phyloP scores from a whole-genome alignment of 2,888 invertebrate species.

The Plusia festucae region DNA sequence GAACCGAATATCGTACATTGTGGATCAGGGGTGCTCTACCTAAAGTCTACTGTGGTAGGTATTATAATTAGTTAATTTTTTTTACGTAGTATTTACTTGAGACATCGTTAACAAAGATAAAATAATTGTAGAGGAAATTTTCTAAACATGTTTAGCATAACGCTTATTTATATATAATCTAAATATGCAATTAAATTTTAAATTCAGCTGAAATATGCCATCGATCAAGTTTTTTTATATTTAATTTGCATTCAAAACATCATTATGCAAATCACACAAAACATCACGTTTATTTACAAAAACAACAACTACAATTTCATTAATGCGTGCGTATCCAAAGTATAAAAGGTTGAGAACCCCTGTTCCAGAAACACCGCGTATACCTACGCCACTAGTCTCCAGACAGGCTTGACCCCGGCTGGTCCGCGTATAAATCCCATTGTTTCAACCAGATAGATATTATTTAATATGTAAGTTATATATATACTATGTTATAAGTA shows the following conservation, averaged over 20 bases:
- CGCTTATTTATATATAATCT: too few species aligned
- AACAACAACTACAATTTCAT: not conserved
- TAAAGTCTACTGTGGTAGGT: not conserved
- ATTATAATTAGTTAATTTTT: too few species aligned
- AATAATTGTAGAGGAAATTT: too few species aligned
- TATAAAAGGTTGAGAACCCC: conserved; percentile 23
- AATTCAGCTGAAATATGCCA: too few species aligned
- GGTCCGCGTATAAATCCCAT: conserved; percentile 59
- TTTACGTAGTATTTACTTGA: too few species aligned
- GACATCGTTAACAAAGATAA: too few species aligned
- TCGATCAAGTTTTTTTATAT: too few species aligned
- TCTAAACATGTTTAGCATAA: too few species aligned
- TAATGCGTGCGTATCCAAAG: not conserved
- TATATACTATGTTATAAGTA: conserved; percentile 37
- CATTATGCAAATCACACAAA: too few species aligned
- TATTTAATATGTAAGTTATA: conserved; percentile 60
- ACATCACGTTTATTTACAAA: too few species aligned
- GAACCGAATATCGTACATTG: conserved; percentile 56
- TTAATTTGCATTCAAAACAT: too few species aligned
- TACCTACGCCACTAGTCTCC: conserved; percentile 34
- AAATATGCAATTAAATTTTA: too few species aligned
- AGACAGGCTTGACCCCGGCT: conserved; percentile 54
- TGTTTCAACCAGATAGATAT: conserved; percentile 60
- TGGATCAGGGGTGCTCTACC: conserved; percentile 28
- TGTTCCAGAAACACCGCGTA: conserved; percentile 37